Conservation (phyloP, 1,140 invertebrate genomes). For the Papilio aristodemus region DNA sequence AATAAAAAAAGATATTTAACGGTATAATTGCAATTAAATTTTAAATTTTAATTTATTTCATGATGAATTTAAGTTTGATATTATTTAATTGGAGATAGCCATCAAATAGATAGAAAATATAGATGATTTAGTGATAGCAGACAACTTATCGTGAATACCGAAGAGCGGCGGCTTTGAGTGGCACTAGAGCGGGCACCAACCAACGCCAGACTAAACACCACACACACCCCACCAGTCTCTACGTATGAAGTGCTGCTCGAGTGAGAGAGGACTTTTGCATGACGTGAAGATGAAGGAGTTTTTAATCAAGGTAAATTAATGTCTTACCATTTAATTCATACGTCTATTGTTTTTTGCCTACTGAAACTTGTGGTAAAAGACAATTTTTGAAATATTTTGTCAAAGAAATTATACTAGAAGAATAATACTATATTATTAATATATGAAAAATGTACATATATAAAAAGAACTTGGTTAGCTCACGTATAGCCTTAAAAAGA, state of each 20-base stretch:
- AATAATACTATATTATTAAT: too few species aligned
- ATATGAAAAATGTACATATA: too few species aligned
- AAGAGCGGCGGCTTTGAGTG: slow-evolving; percentile 15
- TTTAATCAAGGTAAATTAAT: neutral
- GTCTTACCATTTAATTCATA: neutral
- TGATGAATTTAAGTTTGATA: too few species aligned
- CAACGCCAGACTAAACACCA: slow-evolving; percentile 27
- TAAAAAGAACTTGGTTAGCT: too few species aligned
- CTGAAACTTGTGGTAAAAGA: neutral
- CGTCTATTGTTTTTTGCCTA: neutral
- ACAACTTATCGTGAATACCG: slow-evolving; percentile 23
- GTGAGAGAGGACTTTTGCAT: neutral
- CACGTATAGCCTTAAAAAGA: too few species aligned
- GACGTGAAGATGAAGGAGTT: neutral
- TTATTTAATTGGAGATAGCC: too few species aligned
- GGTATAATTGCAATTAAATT: too few species aligned
- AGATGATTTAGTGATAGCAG: slow-evolving; percentile 11
- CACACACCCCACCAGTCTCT: neutral
- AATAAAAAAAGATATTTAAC: too few species aligned
- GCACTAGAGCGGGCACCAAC: slow-evolving; percentile 21
- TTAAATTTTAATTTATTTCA: too few species aligned
- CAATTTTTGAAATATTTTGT: too few species aligned
- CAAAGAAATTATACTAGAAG: too few species aligned
- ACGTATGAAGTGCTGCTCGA: slow-evolving; percentile 12
- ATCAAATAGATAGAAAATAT: neutral